phyloP scores from a whole-genome alignment of 2,888 invertebrate genomes.

The Tridacna gigas region DNA sequence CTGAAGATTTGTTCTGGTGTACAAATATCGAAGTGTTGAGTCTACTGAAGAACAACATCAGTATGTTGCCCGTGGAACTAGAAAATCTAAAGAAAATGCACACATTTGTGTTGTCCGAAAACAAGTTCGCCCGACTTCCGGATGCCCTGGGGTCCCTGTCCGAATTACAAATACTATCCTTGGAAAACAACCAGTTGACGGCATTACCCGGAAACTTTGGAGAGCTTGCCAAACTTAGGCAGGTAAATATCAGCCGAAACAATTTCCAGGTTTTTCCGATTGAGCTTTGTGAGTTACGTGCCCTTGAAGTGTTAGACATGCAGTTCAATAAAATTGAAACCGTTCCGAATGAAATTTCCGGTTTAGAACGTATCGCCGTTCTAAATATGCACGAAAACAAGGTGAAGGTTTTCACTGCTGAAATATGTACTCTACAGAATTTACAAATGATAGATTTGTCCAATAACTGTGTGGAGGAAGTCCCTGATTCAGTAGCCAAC shows the following conservation, averaged over 20 bases:
- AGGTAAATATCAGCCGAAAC: slow-evolving; percentile 77
- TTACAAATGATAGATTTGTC: slow-evolving; percentile 76
- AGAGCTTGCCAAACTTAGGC: slow-evolving; percentile 73
- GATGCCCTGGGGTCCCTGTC: slow-evolving; percentile 74
- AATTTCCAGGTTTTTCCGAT: slow-evolving; percentile 75
- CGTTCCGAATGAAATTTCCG: slow-evolving; percentile 73
- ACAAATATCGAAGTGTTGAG: slow-evolving; percentile 76
- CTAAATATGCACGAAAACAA: slow-evolving; percentile 74
- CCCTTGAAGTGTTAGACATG: slow-evolving; percentile 74
- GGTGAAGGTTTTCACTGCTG: slow-evolving; percentile 70
- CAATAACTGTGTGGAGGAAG: slow-evolving; percentile 72
- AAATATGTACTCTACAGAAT: slow-evolving; percentile 70
- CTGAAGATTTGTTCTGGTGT: slow-evolving; percentile 81
- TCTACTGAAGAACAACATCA: slow-evolving; percentile 77
- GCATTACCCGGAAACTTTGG: slow-evolving; percentile 78
- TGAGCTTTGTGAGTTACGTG: slow-evolving; percentile 69
- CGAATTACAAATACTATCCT: slow-evolving; percentile 70
- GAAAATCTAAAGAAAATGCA: slow-evolving; percentile 77
- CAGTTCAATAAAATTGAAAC: slow-evolving; percentile 71
- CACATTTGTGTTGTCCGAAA: slow-evolving; percentile 77
- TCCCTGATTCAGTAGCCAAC: slow-evolving; percentile 91
- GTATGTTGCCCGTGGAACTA: slow-evolving; percentile 79
- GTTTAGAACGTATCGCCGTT: slow-evolving; percentile 70
- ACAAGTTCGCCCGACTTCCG: slow-evolving; percentile 73
- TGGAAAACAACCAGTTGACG: slow-evolving; percentile 75